These are phyloP conservation scores for Seladonia tumulorum DNA, from an alignment of 2,888 invertebrate species.

Conservation along the genomic window DNA sequence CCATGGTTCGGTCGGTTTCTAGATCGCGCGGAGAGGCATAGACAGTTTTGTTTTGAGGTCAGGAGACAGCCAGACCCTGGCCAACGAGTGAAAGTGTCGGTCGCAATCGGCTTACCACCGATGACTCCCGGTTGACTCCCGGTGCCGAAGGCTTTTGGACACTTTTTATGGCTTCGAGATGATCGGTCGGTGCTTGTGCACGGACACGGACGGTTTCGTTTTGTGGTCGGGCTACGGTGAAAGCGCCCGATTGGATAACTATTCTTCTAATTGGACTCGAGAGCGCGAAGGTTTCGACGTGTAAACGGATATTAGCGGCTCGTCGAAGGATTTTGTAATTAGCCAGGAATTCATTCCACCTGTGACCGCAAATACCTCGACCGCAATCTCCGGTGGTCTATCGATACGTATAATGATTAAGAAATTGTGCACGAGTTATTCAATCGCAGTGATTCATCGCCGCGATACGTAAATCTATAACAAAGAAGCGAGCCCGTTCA, in stretches of 20 bases:
- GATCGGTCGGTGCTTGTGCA: background rate
- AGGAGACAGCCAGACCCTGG: background rate
- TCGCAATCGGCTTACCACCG: background rate
- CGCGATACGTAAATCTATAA: constrained; percentile 50
- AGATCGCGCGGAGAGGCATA: background rate
- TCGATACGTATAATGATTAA: constrained; percentile 42
- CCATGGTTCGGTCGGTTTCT: background rate
- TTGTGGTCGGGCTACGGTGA: background rate
- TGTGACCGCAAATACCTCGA: constrained; percentile 50
- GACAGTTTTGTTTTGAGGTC: constrained; percentile 10
- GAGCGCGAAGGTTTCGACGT: background rate
- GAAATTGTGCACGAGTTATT: constrained; percentile 48
- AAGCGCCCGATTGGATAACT: background rate
- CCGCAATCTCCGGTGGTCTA: constrained; percentile 42
- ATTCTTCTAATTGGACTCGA: background rate
- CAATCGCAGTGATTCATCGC: constrained; percentile 48
- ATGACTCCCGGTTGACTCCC: background rate
- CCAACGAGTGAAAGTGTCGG: constrained; percentile 2
- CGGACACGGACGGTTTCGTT: background rate
- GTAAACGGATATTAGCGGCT: background rate
- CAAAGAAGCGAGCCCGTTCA: constrained; percentile 53
- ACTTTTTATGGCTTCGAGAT: background rate
- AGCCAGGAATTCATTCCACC: constrained; percentile 43
- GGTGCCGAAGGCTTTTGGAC: background rate
- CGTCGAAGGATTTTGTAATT: constrained; percentile 42